A percentile compares a stretch with the other conserved stretches of the same genome.
phyloP scores from a whole-genome alignment of 2,888 invertebrate species.

The Biston betularia region DNA sequence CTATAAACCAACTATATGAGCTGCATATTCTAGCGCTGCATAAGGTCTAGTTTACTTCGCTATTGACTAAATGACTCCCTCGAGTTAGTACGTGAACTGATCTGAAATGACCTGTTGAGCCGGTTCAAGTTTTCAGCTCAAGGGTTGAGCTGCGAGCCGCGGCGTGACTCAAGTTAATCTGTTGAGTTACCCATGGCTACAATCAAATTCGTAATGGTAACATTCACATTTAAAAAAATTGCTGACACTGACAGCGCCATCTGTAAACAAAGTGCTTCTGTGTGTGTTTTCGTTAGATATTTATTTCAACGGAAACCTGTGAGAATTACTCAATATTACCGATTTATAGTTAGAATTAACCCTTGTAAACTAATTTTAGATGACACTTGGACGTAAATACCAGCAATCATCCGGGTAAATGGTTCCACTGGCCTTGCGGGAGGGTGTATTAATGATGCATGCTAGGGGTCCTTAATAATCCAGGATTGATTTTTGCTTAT shows the following conservation, averaged over 20 bases:
- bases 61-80: too few species aligned
- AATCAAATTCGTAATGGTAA: not conserved
- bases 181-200: too few species aligned
- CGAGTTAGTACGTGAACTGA: too few species aligned
- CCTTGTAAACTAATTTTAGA: slow-evolving; percentile 62
- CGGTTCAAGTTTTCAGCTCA: too few species aligned
- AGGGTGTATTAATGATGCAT: slow-evolving; percentile 73
- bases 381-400: slow-evolving; percentile 84
- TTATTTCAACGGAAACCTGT: slow-evolving; percentile 57
- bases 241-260: slow-evolving; percentile 25
- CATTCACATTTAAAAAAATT: not conserved
- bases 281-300: slow-evolving; percentile 41
- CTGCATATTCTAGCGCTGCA: too few species aligned
- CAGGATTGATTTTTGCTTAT: slow-evolving; percentile 83
- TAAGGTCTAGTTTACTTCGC: too few species aligned
- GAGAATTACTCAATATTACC: slow-evolving; percentile 53
- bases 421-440: slow-evolving; percentile 63
- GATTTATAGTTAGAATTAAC: slow-evolving; percentile 48
- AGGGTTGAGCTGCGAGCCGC: too few species aligned
- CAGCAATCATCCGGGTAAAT: slow-evolving; percentile 84
- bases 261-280: slow-evolving; percentile 52
- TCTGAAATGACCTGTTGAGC: too few species aligned
- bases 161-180: too few species aligned
- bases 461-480: slow-evolving; percentile 63
- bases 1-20: too few species aligned